Evolutionary conservation across 1,140 invertebrate genomes (phyloP).

Genomic region (Rhysida immarginata): DNA sequence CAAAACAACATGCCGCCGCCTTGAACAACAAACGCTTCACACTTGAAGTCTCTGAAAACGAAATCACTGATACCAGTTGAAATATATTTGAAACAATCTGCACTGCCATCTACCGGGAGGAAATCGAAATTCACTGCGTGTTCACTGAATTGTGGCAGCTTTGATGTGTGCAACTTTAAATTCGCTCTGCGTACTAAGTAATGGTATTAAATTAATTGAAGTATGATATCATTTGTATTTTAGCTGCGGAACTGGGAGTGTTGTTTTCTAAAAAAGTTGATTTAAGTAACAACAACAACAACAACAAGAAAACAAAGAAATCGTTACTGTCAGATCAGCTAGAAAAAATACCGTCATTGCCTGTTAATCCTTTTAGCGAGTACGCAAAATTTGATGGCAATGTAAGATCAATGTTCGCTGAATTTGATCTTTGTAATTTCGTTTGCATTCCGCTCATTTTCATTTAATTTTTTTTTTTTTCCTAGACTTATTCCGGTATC

Average conservation of each 20-base stretch:
- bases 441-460: no score
- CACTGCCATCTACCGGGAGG: no score
- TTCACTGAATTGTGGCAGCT: no score
- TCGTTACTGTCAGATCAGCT: slow-evolving; percentile 53
- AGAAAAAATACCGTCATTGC: slow-evolving; percentile 51
- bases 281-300: neutral
- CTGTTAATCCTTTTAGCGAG: slow-evolving; percentile 69
- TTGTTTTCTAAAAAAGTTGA: neutral
- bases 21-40: no score
- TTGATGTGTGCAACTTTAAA: no score
- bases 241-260: neutral
- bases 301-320: slow-evolving; percentile 5
- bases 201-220: neutral
- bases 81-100: no score
- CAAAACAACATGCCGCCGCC: no score
- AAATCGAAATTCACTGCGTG: no score
- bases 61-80: no score
- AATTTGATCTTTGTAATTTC: neutral
- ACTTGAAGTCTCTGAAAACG: no score
- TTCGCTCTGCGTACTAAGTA: no score
- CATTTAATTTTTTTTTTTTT: slow-evolving; percentile 8
- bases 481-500: slow-evolving; percentile 50
- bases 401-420: slow-evolving; percentile 28
- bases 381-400: slow-evolving; percentile 84
- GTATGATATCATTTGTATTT: neutral